Evolutionary conservation across 2,797 vertebrate genomes (phyloP), one percentile per base, ranked within the genome.

Genomic region (Onychomys leucogaster): DNA sequence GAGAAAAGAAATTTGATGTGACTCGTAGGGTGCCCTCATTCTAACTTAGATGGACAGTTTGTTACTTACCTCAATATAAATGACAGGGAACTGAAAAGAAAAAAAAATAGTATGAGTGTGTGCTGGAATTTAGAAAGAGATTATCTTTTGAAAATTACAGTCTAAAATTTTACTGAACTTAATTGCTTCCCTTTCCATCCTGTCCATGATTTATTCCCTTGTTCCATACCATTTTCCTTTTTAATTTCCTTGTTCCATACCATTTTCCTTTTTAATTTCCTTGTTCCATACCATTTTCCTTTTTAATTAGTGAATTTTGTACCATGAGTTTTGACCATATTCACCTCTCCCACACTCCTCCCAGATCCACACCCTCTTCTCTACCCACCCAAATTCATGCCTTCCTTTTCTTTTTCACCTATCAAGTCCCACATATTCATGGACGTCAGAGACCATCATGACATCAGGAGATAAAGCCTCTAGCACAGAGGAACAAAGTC

Each of bases 51-150:
- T 12, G 41, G 19, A 11, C 1, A 19, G 29, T 52, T 4, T 67
- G 82, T 41, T 94, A 98, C 98, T 6, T 98, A 99, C 98, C 98
- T 98, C 91, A 0, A 98, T 94, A 49, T 98, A 98, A 46, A 98
- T 93, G 94, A 98, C 29, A 0, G 96, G 98, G 81, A 99, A 96
- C 98, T 99, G 96, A 81, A 98, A 98, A 97, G 69, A 43, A 96
- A 97, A 25, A 25, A 96, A 97, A 97, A 84, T 49, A 71, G 21
- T 0, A 2, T 96, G 46, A 94, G 83, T 93, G 2, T 59, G 80
- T 61, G 43, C 76, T 7, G 13, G 6, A 43, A 57, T 27, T 55
- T 71, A 65, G 57, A 63, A 94, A 81, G 71, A 73, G 25, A 61
- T 37, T 25, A 61, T 29, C 25, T 43, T 63, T 41, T 25, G 32